Evolutionary conservation across 2,113 vertebrate genomes (phyloP), one percentile per base, ranked within the genome.

Genomic region (Alaudala cheleensis): DNA sequence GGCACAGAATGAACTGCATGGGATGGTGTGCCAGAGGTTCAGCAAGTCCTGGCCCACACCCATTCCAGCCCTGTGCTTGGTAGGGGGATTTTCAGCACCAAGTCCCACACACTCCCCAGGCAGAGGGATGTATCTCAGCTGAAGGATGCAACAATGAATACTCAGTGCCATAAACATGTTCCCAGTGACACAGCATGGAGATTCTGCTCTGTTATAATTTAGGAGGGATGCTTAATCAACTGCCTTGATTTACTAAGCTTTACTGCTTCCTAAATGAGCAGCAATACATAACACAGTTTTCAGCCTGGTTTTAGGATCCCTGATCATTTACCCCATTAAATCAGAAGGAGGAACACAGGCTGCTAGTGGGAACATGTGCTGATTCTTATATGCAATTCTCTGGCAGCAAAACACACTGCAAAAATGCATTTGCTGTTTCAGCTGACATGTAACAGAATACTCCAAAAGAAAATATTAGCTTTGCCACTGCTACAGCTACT

Each of bases 321-420:
- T 67, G 69, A 69, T 96, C 37, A 44, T 92, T 95, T 93, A 88
- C 69, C 50, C 90, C 44, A 73, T 88, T 91, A 94, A 92, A 93
- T 91, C 81, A 92, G 62, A 7, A 60, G 91, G 21, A 91, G 65
- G 77, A 86, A 86, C 34, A 74, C 4, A 66, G 74, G 61, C 91
- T 89, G 76, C 65, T 81, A 29, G 47, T 2, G 1, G 60, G 44
- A 91, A 42, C 77, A 72, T 10, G 67, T 71, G 72, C 74, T 62
- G 61, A 54, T 95, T 80, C 86, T 81, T 53, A 60, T 74, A 85
- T 77, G 86, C 88, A 96, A 56, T 54, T 49, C 69, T 77, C 39
- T 92, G 91, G 90, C 95, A 96, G 81, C 54, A 94, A 92, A 90
- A 93, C 58, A 95, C 81, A 81, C 81, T 39, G 7, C 95, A 95